Evolutionary conservation across 2,888 invertebrate species (phyloP), one percentile per base, ranked within the genome.

Genomic region (Empis stercorea): DNA sequence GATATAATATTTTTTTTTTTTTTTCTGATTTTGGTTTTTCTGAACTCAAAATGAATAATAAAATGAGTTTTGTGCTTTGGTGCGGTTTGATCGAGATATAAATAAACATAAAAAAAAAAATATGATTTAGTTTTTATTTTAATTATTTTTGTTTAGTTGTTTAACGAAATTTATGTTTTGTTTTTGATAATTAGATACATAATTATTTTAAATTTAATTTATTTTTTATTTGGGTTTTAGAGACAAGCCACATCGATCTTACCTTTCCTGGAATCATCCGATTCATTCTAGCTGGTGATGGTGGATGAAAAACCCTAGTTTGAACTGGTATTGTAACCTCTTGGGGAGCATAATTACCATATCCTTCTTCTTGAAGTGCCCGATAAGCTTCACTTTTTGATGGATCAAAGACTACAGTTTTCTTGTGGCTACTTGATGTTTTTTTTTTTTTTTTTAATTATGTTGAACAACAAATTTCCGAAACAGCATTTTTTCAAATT

Each of bases 331-430:
- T 73, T 56, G 76, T 76, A 59, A 83, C 78, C 71, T 85, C 85
- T 52, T 80, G 81, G 55, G 79, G 71, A 52, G 78, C 80, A 52
- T 64, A 63, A 56, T 79, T 72, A 53, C 79, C 81, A 49, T 64
- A 63, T 57, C 79, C 78, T 56, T 80, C 78, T 70, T 89, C 89
- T 70, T 87, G 85, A 54, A 91, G 78, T 61, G 85, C 87, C 74
- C 81, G 84, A 77, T 79, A 88, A 49, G 89, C 87, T 70, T 88
- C 88, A 64, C 88, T 89, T 74, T 84, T 81, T 66, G 85, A 82
- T 57, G 89, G 89, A 76, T 91, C 88, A 76, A 83, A 91, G 65
- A 76, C 78, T 65, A 80, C 71, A 55, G 83, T 80, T 68, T 80
- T 81, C 76, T 79, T 81, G 57, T 66, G 66, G 57, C 65, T 66